These are phyloP conservation scores for Arremon aurantiirostris DNA, from an alignment of 2,797 vertebrate genomes.

Conservation along the genomic window DNA sequence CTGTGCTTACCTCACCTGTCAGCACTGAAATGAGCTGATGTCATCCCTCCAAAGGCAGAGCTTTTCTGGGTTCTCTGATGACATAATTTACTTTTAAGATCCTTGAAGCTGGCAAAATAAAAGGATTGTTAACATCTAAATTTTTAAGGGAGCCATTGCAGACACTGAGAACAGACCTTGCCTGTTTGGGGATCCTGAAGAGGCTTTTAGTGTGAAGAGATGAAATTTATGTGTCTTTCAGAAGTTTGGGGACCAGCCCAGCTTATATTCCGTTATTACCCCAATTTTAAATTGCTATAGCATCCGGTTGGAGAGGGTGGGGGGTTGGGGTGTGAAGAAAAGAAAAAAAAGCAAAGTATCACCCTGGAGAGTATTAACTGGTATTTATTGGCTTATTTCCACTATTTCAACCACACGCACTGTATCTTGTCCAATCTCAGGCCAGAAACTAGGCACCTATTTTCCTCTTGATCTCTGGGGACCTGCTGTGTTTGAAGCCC, in stretches of 20 bases:
- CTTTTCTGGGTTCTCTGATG: not conserved
- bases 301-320: accelerated
- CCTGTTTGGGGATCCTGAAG: not conserved
- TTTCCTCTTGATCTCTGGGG: not conserved
- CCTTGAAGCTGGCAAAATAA: not conserved
- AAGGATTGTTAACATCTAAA: not conserved
- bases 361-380: not conserved
- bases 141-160: not conserved
- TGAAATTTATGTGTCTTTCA: not conserved
- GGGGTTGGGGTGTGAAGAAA: too few relatives aligned
- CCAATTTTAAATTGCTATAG: not conserved
- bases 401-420: not conserved
- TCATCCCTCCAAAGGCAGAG: accelerated
- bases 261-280: not conserved
- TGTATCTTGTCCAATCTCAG: not conserved
- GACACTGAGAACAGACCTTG: not conserved
- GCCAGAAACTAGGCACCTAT: not conserved
- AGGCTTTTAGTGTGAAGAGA: not conserved
- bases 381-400: not conserved
- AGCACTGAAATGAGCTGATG: not conserved
- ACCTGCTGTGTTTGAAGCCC: not conserved
- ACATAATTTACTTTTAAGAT: not conserved
- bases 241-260: not conserved
- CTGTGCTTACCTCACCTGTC: not conserved
- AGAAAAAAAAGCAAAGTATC: too few relatives aligned